phyloP scores from a whole-genome alignment of 1,140 invertebrate genomes.

The Procambarus virginalis region DNA sequence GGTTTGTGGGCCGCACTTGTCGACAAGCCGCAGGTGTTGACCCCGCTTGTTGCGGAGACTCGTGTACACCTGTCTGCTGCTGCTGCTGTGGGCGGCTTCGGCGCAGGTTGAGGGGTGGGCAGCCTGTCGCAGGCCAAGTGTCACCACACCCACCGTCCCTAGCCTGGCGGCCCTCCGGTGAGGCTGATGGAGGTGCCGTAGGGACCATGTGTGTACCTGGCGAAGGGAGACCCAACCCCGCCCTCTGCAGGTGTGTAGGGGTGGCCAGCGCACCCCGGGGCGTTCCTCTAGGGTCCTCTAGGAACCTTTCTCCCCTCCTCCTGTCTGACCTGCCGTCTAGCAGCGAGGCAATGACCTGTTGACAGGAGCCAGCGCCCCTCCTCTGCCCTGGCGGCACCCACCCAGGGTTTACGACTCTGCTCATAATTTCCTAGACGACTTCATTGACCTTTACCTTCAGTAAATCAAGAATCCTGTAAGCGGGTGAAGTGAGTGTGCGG shows the following conservation, averaged over 20 bases:
- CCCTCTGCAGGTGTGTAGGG: conserved; percentile 1
- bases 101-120: background rate
- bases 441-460: background rate
- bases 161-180: background rate
- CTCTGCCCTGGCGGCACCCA: background rate
- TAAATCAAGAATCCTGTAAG: background rate
- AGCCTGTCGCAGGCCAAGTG: background rate
- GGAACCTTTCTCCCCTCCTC: too few relatives aligned
- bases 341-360: background rate
- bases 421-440: background rate
- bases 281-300: background rate
- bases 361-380: background rate
- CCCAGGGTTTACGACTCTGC: background rate
- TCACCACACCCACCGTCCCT: conserved; percentile 4
- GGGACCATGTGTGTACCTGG: background rate
- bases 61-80: too few relatives aligned
- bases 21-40: too few relatives aligned
- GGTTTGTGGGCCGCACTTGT: too few relatives aligned
- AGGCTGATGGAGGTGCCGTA: conserved; percentile 23
- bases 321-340: background rate
- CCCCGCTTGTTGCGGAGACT: too few relatives aligned
- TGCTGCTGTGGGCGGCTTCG: too few relatives aligned
- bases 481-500: background rate
- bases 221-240: conserved; percentile 25
- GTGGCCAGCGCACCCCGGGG: background rate